These are phyloP conservation scores for Mycteria americana DNA, from an alignment of 2,797 vertebrate genomes.

Conservation along the genomic window DNA sequence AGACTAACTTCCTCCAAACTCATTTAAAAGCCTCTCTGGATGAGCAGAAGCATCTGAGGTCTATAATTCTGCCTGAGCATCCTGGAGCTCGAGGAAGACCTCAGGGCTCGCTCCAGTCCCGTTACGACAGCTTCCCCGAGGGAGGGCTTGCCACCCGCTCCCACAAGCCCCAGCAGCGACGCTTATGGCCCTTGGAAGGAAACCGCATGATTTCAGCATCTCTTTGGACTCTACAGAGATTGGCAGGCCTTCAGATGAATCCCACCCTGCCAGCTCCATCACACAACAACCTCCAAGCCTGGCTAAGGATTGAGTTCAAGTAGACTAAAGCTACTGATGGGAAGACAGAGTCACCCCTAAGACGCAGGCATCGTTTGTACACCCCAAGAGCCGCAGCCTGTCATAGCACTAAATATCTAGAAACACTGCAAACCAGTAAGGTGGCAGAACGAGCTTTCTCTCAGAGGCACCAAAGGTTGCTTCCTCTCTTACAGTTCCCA, in stretches of 20 bases:
- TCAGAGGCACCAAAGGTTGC: not conserved
- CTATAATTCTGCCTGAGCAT: not conserved
- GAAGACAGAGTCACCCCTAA: not conserved
- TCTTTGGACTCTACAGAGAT: not conserved
- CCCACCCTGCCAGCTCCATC: not conserved
- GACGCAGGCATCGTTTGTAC: accelerated
- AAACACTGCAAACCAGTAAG: too few species aligned
- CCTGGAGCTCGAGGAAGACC: not conserved
- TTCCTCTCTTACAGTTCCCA: not conserved
- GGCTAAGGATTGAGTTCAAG: not conserved
- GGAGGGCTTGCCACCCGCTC: not conserved
- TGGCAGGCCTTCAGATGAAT: not conserved
- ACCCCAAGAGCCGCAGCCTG: not conserved
- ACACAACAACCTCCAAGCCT: too few species aligned
- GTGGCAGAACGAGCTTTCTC: not conserved
- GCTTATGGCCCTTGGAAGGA: not conserved
- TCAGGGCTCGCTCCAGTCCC: not conserved
- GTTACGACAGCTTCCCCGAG: not conserved
- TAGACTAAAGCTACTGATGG: not conserved
- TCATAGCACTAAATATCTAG: too few species aligned
- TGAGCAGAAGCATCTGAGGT: not conserved
- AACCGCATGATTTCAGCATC: not conserved
- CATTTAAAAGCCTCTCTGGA: not conserved
- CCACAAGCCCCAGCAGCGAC: not conserved
- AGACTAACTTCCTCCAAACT: not conserved